Evolutionary conservation across 2,888 invertebrate genomes (phyloP), one percentile per base, ranked within the genome.

Genomic region (Biston stratarius): DNA sequence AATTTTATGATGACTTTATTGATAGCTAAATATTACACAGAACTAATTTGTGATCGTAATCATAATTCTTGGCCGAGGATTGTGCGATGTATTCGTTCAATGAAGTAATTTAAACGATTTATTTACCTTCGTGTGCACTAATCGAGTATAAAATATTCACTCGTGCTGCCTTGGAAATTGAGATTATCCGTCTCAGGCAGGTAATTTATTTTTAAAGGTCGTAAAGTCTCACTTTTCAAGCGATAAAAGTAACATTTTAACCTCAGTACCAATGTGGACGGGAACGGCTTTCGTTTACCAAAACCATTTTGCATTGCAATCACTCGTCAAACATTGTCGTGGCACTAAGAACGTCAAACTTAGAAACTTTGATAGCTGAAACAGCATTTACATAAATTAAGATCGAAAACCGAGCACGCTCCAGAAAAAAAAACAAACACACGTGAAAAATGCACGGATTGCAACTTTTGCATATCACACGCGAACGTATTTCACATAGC

Each of bases 121-220:
- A 88, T 89, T 88, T 87, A 87, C 85, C 85, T 87, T 82, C 68
- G 69, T 77, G 71, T 79, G 73, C 84, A 87, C 83, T 85, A 86
- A 89, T 87, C 82, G 80, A 77, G 79, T 82, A 83, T 88, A 83
- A 88, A 88, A 88, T 88, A 88, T 90, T 88, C 90, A 88, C 86
- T 86, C 82, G 80, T 84, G 80, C 83, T 82, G 78, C 84, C 82
- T 87, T 82, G 79, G 80, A 83, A 86, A 83, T 83, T 85, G 83
- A 82, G 85, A 88, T 88, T 88, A 87, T 86, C 83, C 82, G 80
- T 84, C 82, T 82, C 84, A 82, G 79, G 74, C 83, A 76, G 85
- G 88, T 88, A 88, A 92, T 92, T 92, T 92, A 92, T 91, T 91
- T 92, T 91, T 84, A 91, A 91, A 83, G 90, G 86, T 89, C 93